A percentile compares a stretch with the other conserved stretches of the same genome.
Conservation (phyloP, 2,888 invertebrate species). For the Crematogaster levior region DNA sequence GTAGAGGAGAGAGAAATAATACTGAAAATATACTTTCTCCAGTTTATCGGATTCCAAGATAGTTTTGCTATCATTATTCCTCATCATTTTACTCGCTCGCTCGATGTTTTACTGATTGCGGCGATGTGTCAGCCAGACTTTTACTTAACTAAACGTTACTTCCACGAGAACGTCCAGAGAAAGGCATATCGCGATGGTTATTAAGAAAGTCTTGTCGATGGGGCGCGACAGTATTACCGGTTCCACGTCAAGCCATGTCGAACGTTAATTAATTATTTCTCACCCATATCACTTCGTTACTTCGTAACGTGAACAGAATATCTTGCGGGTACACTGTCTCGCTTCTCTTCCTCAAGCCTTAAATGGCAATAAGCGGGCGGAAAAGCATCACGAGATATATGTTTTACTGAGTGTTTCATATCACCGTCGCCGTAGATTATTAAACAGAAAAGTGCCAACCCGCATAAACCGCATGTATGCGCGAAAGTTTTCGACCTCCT, state of each 20-base stretch:
- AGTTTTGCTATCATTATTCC: not conserved
- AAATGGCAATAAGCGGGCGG: conserved; percentile 58
- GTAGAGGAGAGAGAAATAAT: conserved; percentile 2
- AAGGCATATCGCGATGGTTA: conserved; percentile 43
- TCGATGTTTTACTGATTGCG: not conserved
- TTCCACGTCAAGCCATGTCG: conserved; percentile 46
- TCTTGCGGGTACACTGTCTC: conserved; percentile 59
- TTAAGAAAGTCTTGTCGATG: conserved; percentile 50
- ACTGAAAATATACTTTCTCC: not conserved
- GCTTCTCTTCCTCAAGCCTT: conserved; percentile 52
- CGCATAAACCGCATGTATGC: not conserved
- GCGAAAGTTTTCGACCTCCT: not conserved
- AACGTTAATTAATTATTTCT: conserved; percentile 75
- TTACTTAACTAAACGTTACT: conserved; percentile 6
- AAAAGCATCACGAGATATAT: conserved; percentile 34
- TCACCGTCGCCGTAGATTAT: conserved; percentile 3
- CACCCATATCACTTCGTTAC: conserved; percentile 79
- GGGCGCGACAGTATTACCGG: conserved; percentile 20
- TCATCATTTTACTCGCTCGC: not conserved
- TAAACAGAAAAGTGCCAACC: conserved; percentile 18
- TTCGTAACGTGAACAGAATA: conserved; percentile 48
- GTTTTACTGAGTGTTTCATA: conserved; percentile 35
- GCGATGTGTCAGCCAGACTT: not conserved
- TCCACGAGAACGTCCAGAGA: conserved; percentile 15
- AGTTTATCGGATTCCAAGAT: not conserved